Base-by-base conservation (phyloP, 2,113 vertebrate species). In the Noctilio leporinus region DNA sequence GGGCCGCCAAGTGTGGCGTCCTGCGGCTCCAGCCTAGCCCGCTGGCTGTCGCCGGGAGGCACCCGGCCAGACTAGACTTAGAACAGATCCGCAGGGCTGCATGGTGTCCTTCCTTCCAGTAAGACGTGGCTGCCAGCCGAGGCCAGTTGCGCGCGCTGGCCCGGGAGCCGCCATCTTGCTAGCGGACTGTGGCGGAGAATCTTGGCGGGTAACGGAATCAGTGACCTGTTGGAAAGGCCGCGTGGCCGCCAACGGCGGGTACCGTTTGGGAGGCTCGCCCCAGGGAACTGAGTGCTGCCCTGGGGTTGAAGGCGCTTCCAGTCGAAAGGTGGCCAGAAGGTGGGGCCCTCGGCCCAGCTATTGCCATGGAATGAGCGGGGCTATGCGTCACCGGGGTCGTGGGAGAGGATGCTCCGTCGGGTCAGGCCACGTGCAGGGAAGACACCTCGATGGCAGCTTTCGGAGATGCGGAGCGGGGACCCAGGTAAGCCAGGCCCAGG, bases 21-120 rank as follows among this genome's bases (percentile, higher is more conserved):
- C 99, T 99, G 98, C 97, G 96, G 22, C 99, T 99, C 16, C 99
- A 99, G 76, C 99, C 99, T 10, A 98, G 97, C 15, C 98, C 69
- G 11, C 99, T 99, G 0, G 35, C 0, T 99, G 99, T 95, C 98
- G 98, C 51, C 84, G 53, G 0, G 99, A 98, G 92, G 67, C 99
- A 97, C 99, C 99, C 99, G 0, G 96, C 35, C 77, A 97, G 99
- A 91, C 99, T 98, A 0, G 99, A 99, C 64, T 98, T 0, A 4
- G 99, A 99, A 96, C 99, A 99, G 93, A 98, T 90, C 98, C 99
- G 97, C 88, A 99, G 96, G 16, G 99, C 98, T 65, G 45, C 6
- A 2, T 30, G 65, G 24, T 20, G 24, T 35, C 57, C 4, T 73
- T 67, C 30, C 72, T 1, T 19, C 3, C 22, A 5, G 17, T 2